These are phyloP conservation scores for Tryphoninae sp. DNA, from an alignment of 2,888 invertebrate species.

Conservation along the genomic window DNA sequence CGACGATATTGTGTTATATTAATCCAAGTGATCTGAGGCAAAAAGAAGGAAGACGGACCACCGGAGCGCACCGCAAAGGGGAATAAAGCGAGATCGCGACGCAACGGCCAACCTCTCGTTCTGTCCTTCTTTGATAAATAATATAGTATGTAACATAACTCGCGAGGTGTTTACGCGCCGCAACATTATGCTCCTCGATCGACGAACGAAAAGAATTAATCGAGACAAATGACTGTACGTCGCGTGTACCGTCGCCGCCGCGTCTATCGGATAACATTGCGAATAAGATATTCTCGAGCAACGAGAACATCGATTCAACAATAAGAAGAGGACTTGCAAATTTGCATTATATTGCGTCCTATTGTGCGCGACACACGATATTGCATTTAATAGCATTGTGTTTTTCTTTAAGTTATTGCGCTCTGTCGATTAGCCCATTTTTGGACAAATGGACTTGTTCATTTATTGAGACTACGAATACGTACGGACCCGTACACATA, in stretches of 20 bases:
- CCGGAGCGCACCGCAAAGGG: too few species aligned
- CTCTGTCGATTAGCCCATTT: too few species aligned
- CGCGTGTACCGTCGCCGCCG: conserved; percentile 29
- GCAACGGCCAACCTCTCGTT: conserved; percentile 79
- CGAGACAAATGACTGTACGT: conserved; percentile 56
- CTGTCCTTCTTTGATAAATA: conserved; percentile 76
- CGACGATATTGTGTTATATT: neutral
- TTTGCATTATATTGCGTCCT: neutral
- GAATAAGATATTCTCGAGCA: conserved; percentile 37
- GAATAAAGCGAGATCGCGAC: conserved; percentile 41
- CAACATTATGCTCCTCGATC: conserved; percentile 71
- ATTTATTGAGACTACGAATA: too few species aligned
- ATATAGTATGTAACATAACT: conserved; percentile 74
- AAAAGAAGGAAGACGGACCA: conserved; percentile 20
- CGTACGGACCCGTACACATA: too few species aligned
- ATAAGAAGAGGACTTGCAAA: conserved; percentile 25
- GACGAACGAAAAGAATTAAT: conserved; percentile 46
- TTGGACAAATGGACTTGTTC: too few species aligned
- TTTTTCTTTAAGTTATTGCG: neutral
- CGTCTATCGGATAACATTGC: conserved; percentile 31
- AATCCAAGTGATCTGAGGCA: conserved; percentile 37
- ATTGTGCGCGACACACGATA: neutral
- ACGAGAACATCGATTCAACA: conserved; percentile 46
- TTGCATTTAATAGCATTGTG: neutral
- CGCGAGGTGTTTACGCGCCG: conserved; percentile 42